Conservation (phyloP, 2,113 vertebrate species). For the Zeus faber region DNA sequence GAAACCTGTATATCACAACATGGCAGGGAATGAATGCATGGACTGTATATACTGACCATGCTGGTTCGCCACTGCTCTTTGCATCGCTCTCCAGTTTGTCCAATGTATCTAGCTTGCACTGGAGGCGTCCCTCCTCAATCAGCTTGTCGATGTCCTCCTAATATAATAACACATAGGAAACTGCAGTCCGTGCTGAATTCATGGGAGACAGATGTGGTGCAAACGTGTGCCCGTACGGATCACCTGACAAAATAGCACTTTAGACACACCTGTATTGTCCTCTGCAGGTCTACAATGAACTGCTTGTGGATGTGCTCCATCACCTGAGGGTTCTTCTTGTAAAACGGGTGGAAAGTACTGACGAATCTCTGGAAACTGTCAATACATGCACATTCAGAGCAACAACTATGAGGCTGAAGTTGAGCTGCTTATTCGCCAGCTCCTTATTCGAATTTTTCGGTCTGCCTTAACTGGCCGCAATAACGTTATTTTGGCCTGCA, state of each 20-base stretch:
- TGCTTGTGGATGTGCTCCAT: slow-evolving; percentile 83
- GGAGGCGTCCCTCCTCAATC: slow-evolving; percentile 69
- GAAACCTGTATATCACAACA: neutral
- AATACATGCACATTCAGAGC: too few relatives aligned
- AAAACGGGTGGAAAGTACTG: slow-evolving; percentile 78
- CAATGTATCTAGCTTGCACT: slow-evolving; percentile 70
- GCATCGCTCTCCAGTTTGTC: slow-evolving; percentile 66
- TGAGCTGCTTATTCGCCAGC: too few relatives aligned
- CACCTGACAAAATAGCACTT: neutral
- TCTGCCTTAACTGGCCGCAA: too few relatives aligned
- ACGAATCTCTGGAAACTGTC: slow-evolving; percentile 87
- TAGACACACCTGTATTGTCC: slow-evolving; percentile 74
- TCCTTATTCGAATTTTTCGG: too few relatives aligned
- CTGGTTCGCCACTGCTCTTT: slow-evolving; percentile 51
- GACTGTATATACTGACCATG: slow-evolving; percentile 60
- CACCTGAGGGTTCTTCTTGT: slow-evolving; percentile 79
- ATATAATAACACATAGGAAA: neutral
- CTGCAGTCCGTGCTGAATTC: neutral
- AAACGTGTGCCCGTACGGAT: neutral
- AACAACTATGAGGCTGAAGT: too few relatives aligned
- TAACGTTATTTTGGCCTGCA: too few relatives aligned
- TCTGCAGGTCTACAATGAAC: slow-evolving; percentile 80
- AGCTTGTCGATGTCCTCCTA: slow-evolving; percentile 72
- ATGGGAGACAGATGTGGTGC: neutral
- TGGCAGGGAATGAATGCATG: neutral